phyloP scores from a whole-genome alignment of 2,888 invertebrate genomes.

The Unio pictorum region DNA sequence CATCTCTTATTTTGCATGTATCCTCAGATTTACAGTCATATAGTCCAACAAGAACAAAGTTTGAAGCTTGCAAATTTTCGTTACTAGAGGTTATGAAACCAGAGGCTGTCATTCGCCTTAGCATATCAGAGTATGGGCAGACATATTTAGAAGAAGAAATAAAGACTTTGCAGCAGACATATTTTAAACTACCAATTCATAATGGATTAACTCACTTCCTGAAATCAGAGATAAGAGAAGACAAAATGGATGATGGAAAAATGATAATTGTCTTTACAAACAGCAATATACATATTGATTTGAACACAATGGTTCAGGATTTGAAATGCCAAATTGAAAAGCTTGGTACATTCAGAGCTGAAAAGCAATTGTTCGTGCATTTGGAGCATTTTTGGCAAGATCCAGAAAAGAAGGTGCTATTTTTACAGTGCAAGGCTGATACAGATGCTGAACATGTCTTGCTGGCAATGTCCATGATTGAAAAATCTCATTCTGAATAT shows the following conservation, averaged over 20 bases:
- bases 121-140: not conserved
- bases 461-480: constrained; percentile 35
- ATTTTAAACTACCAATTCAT: constrained; percentile 36
- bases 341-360: constrained; percentile 43
- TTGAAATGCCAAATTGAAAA: constrained; percentile 28
- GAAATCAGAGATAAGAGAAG: not conserved
- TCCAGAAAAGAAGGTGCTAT: constrained; percentile 16
- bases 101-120: constrained; percentile 29
- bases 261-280: constrained; percentile 36
- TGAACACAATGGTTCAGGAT: not conserved
- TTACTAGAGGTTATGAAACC: constrained; percentile 29
- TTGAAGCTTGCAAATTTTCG: constrained; percentile 1
- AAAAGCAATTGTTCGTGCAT: constrained; percentile 32
- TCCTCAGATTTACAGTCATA: not conserved
- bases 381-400: constrained; percentile 34
- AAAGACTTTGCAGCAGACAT: constrained; percentile 9
- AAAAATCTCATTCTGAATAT: constrained; percentile 17
- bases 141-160: not conserved
- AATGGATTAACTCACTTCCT: constrained; percentile 26
- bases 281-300: constrained; percentile 32
- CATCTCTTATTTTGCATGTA: constrained; percentile 23
- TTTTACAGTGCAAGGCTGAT: constrained; percentile 35
- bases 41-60: constrained; percentile 7
- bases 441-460: constrained; percentile 38
- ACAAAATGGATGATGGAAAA: not conserved